These are phyloP conservation scores for Leptinotarsa undecemlineata DNA, from an alignment of 1,140 invertebrate genomes.

Conservation along the genomic window DNA sequence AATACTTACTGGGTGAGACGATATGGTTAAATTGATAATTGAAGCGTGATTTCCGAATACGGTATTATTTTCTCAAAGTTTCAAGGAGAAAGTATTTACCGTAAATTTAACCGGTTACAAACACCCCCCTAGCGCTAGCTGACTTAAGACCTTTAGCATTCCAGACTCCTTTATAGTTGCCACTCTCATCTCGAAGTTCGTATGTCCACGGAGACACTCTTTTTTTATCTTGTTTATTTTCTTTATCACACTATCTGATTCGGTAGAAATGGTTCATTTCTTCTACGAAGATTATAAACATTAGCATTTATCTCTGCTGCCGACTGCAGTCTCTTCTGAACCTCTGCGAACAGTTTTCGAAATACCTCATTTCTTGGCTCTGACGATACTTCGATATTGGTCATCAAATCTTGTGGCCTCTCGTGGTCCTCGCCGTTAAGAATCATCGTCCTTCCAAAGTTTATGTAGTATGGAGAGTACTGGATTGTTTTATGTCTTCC, in stretches of 20 bases:
- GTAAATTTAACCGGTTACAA: too few species aligned
- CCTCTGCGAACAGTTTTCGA: slow-evolving; percentile 14
- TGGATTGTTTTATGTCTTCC: slow-evolving; percentile 5
- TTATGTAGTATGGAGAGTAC: slow-evolving; percentile 12
- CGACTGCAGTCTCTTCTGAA: neutral
- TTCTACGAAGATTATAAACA: neutral
- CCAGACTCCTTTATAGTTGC: too few species aligned
- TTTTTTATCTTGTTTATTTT: too few species aligned
- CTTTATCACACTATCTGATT: slow-evolving; percentile 27
- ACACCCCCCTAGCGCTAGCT: too few species aligned
- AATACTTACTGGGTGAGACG: too few species aligned
- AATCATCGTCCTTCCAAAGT: slow-evolving; percentile 17
- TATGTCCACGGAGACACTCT: too few species aligned
- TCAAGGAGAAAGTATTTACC: too few species aligned
- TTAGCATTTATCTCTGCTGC: neutral
- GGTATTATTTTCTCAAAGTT: too few species aligned
- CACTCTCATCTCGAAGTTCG: too few species aligned
- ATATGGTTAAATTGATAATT: too few species aligned
- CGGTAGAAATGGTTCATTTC: neutral
- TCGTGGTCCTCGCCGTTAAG: slow-evolving; percentile 10
- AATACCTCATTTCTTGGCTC: neutral
- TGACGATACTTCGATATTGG: neutral
- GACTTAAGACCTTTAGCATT: too few species aligned
- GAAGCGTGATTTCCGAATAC: too few species aligned
- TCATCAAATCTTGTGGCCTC: neutral